Evolutionary conservation across 2,888 invertebrate genomes (phyloP), one percentile per base, ranked within the genome.

Genomic region (Julus scandinavius): DNA sequence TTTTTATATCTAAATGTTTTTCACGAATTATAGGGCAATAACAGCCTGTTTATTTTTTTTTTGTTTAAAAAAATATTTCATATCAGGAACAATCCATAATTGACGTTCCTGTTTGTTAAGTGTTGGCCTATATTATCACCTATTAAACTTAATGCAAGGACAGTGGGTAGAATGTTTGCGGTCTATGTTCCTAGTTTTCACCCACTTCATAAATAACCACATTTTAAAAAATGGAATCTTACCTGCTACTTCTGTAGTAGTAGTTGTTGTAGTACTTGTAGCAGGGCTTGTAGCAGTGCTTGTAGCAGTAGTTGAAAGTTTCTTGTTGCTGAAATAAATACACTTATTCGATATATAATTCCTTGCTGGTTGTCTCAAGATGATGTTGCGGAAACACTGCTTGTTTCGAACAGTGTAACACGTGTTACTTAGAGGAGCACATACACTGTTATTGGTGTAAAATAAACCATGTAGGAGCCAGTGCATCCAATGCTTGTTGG

Each of bases 11-110:
- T 80, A 80, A 80, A 38, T 80, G 80, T 80, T 38, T 29, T 20
- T 80, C 1, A 38, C 80, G 80, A 80, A 80, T 80, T 80, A 80
- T 80, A 80, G 80, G 80, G 38, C 80, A 80, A 38, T 80, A 80
- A 80, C 80, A 80, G 80, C 80, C 80, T 80, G 80, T 80, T 80
- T 80, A 38, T 29, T 80, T 80, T 72, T 80, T 80, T 38, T 63
- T n/a, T 4, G 3, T 54, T n/a, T n/a, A 17, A 15, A 29, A 6
- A 29, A 15, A 38, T 5, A 2, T 80, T 29, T 80, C 80, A 80
- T 80, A 80, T 80, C 80, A 80, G 80, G 80, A 80, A 80, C 80
- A 38, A 80, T 80, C 80, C 80, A 80, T 80, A 80, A 80, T 80
- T 80, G 80, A 80, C 80, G 80, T 80, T 80, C 80, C 80, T 80